Percentiles rank a stretch among this genome's conserved stretches.
These are phyloP conservation scores for Yponomeuta cagnagella DNA, from an alignment of 2,888 invertebrate species.

Conservation along the genomic window DNA sequence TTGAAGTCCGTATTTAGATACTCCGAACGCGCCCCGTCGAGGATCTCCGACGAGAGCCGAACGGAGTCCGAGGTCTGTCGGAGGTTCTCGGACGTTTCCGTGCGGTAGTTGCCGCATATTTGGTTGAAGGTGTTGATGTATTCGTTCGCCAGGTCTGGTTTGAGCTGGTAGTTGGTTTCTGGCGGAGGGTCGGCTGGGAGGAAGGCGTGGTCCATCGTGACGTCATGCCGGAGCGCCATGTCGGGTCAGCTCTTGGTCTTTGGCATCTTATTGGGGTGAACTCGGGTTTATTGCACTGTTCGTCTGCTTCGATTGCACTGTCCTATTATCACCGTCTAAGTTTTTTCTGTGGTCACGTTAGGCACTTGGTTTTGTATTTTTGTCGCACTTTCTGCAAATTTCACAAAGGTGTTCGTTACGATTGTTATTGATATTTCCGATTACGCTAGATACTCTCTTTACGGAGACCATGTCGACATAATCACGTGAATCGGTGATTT, in stretches of 20 bases:
- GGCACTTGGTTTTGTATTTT: not conserved
- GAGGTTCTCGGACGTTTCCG: slow-evolving; percentile 47
- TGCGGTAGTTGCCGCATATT: slow-evolving; percentile 61
- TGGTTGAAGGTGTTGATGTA: slow-evolving; percentile 70
- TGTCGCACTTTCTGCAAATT: not conserved
- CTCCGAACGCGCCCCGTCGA: slow-evolving; percentile 49
- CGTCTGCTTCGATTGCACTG: not conserved
- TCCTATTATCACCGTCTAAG: not conserved
- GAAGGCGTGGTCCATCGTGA: slow-evolving; percentile 64
- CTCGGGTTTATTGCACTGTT: not conserved
- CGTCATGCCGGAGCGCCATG: slow-evolving; percentile 59
- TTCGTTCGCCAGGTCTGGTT: slow-evolving; percentile 55
- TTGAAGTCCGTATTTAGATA: slow-evolving; percentile 28
- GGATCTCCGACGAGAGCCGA: slow-evolving; percentile 57
- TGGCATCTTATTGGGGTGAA: not conserved
- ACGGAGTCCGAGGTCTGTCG: slow-evolving; percentile 60
- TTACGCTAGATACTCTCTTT: too few species aligned
- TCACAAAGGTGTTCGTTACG: not conserved
- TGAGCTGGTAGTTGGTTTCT: slow-evolving; percentile 59
- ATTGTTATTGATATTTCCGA: not conserved
- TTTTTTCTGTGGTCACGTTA: not conserved
- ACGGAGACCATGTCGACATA: too few species aligned
- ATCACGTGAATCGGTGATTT: too few species aligned
- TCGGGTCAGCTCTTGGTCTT: slow-evolving; percentile 20
- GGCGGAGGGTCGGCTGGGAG: slow-evolving; percentile 77